phyloP scores from a whole-genome alignment of 1,140 invertebrate genomes.

The Bombus impatiens region DNA sequence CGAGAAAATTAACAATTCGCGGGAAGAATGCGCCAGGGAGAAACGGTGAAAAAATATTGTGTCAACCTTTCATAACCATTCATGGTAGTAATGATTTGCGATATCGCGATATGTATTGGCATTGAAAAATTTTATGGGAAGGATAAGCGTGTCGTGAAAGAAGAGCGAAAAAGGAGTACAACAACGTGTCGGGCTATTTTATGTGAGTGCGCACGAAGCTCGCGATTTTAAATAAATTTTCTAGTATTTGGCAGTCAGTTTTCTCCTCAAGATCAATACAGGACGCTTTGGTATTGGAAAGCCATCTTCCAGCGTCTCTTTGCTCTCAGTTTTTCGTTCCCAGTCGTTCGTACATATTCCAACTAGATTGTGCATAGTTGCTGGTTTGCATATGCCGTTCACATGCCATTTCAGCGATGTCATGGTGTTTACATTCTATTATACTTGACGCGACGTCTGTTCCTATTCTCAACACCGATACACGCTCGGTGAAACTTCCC shows the following conservation, averaged over 20 bases:
- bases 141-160: not conserved
- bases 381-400: constrained; percentile 30
- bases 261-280: constrained; percentile 7
- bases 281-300: constrained; percentile 31
- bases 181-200: not conserved
- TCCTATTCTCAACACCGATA: not conserved
- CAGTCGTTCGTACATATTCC: constrained; percentile 18
- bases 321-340: not conserved
- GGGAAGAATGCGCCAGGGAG: accelerated
- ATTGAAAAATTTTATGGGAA: not conserved
- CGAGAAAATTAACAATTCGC: constrained; percentile 22
- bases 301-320: constrained; percentile 16
- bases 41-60: not conserved
- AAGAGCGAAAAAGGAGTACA: not conserved
- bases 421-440: constrained; percentile 49
- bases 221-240: constrained; percentile 18
- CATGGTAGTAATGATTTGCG: not conserved
- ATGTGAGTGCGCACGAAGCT: not conserved
- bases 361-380: constrained; percentile 34
- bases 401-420: constrained; percentile 8
- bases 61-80: not conserved
- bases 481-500: constrained; percentile 13
- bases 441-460: constrained; percentile 24
- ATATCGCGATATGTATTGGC: not conserved
- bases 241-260: not conserved